Evolutionary conservation across 2,113 vertebrate genomes (phyloP), one percentile per base, ranked within the genome.

Genomic region (Beaufortia kweichowensis): DNA sequence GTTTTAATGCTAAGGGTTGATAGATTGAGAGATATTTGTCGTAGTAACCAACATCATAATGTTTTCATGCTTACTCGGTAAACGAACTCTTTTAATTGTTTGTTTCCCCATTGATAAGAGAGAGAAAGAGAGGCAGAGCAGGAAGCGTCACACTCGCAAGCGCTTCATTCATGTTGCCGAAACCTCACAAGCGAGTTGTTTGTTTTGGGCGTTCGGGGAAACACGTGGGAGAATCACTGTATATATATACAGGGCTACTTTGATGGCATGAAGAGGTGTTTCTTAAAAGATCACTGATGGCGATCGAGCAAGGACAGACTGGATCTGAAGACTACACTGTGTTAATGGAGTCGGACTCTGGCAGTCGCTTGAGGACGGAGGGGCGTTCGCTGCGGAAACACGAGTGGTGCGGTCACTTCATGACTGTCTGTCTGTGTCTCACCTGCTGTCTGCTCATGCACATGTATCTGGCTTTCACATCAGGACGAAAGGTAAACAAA

Each of bases 141-240:
- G 74, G 74, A 76, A 76, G 24, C 10, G 1, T 12, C 74, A 4
- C 63, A 12, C 33, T 17, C 2, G 15, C 5, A 31, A 21, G 12
- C 4, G 3, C n/a, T 19, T 1, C 4, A n/a, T 76, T 24, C 75
- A 68, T 15, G 26, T 5, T 1, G 35, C 17, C 65, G 75, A 61
- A 61, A 77, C 64, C 48, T 2, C n/a, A 33, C 53, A 39, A 17
- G 65, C 24, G 14, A 26, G 75, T 56, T 69, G 55, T 71, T 77
- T 77, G 55, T 77, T 73, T 79, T 81, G 61, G 61, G 75, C 68
- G 75, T 81, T 64, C 24, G 19, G 19, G 21, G n/a, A 43, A 53
- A 63, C 9, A 69, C 65, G 75, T 68, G 75, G 75, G 75, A 60
- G 75, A 77, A 33, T 21, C 46, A 50, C n/a, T 53, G 7, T 26